Evolutionary conservation across 2,888 invertebrate species (phyloP).

Genomic region (Nephrotoma flavescens): DNA sequence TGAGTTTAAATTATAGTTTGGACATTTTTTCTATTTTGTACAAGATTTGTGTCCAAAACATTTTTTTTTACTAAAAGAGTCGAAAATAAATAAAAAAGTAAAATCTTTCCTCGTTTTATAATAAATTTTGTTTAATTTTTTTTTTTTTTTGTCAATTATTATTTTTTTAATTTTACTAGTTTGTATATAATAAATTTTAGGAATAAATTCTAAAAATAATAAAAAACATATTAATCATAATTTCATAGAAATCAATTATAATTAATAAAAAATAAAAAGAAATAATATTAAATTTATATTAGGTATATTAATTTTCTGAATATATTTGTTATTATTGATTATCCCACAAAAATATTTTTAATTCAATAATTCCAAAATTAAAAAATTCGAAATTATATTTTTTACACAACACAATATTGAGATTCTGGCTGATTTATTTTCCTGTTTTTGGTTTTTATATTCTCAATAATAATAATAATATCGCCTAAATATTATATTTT

Average conservation of each 20-base stretch:
- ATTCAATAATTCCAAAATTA: not conserved
- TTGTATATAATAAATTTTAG: not conserved
- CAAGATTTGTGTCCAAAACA: not conserved
- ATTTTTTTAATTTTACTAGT: not conserved
- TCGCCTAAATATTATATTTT: not conserved
- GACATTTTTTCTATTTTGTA: not conserved
- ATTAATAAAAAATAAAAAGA: not conserved
- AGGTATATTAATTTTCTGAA: not conserved
- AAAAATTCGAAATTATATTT: not conserved
- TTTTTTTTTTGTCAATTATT: not conserved
- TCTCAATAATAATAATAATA: not conserved
- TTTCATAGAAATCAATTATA: slow-evolving; percentile 3
- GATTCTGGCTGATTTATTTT: not conserved
- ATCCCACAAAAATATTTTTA: not conserved
- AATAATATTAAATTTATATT: not conserved
- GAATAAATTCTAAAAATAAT: not conserved
- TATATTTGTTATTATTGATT: not conserved
- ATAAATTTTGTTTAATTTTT: not conserved
- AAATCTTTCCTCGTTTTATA: not conserved
- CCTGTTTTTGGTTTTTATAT: not conserved
- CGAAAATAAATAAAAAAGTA: not conserved
- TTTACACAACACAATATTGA: not conserved
- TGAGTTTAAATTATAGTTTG: not conserved
- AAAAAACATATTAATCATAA: not conserved
- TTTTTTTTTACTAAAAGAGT: not conserved